These are phyloP conservation scores for Mycalesis mineus DNA, from an alignment of 2,888 invertebrate species.

Conservation along the genomic window DNA sequence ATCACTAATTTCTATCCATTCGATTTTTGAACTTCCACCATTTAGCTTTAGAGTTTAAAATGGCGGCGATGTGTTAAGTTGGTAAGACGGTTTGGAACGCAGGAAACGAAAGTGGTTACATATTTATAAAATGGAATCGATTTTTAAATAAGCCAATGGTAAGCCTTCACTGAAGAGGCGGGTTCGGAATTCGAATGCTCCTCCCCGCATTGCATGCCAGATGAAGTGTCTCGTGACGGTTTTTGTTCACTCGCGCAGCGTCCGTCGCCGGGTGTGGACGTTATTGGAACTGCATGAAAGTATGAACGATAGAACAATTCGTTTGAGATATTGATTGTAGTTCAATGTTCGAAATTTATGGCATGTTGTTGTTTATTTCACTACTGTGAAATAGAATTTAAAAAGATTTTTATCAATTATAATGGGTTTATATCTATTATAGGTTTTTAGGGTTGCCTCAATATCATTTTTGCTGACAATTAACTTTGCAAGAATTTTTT, in stretches of 20 bases:
- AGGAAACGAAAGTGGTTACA: slow-evolving; percentile 69
- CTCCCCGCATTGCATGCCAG: slow-evolving; percentile 64
- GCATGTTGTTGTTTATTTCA: too few species aligned
- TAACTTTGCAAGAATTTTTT: too few species aligned
- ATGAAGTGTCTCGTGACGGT: slow-evolving; percentile 60
- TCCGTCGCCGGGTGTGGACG: slow-evolving; percentile 49
- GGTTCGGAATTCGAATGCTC: slow-evolving; percentile 46
- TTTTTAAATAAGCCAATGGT: slow-evolving; percentile 76
- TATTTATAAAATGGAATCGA: slow-evolving; percentile 79
- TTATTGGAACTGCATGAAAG: neutral
- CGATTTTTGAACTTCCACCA: slow-evolving; percentile 36
- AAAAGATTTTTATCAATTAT: too few species aligned
- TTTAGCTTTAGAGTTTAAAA: slow-evolving; percentile 29
- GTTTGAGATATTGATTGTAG: neutral
- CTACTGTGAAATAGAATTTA: too few species aligned
- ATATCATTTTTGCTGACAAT: neutral
- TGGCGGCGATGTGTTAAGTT: slow-evolving; percentile 23
- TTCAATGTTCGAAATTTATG: neutral
- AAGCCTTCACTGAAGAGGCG: slow-evolving; percentile 60
- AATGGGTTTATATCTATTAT: too few species aligned
- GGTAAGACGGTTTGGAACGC: slow-evolving; percentile 38
- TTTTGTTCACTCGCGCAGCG: slow-evolving; percentile 69
- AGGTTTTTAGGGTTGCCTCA: neutral
- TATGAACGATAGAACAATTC: neutral
- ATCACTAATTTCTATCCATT: slow-evolving; percentile 39